Percentiles rank a stretch among this genome's conserved stretches.
Conservation (phyloP, 2,888 invertebrate species). For the Pristionchus arcanus region DNA sequence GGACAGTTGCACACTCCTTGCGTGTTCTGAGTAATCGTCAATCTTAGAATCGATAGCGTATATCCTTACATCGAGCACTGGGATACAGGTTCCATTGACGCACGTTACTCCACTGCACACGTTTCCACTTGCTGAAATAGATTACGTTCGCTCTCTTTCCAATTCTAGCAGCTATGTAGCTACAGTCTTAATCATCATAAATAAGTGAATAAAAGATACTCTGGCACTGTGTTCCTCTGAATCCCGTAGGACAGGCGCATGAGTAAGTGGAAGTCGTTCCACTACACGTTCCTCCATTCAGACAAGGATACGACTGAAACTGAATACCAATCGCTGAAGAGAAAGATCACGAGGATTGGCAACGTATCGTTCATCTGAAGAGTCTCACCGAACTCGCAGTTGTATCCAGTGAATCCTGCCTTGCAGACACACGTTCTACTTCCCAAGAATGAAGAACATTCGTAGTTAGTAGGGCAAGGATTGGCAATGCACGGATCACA, state of each 20-base stretch:
- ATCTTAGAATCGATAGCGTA: not conserved
- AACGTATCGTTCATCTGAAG: not conserved
- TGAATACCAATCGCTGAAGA: not conserved
- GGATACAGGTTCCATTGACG: slow-evolving; percentile 10
- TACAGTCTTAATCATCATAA: not conserved
- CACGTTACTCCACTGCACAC: not conserved
- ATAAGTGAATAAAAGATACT: not conserved
- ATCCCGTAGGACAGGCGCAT: not conserved
- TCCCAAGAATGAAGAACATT: not conserved
- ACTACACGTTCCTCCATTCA: slow-evolving; percentile 32
- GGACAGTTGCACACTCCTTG: slow-evolving; percentile 6
- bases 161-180: not conserved
- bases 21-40: not conserved
- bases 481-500: not conserved
- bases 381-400: slow-evolving; percentile 31
- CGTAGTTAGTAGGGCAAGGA: slow-evolving; percentile 15
- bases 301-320: not conserved
- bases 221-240: slow-evolving; percentile 30
- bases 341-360: too few species aligned
- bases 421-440: not conserved
- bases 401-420: not conserved
- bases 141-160: not conserved
- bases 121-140: not conserved
- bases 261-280: not conserved
- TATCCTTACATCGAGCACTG: not conserved